Percentiles rank a stretch among this genome's conserved stretches.
Evolutionary conservation across 2,888 invertebrate genomes (phyloP).

Genomic region (Homarus gammarus): DNA sequence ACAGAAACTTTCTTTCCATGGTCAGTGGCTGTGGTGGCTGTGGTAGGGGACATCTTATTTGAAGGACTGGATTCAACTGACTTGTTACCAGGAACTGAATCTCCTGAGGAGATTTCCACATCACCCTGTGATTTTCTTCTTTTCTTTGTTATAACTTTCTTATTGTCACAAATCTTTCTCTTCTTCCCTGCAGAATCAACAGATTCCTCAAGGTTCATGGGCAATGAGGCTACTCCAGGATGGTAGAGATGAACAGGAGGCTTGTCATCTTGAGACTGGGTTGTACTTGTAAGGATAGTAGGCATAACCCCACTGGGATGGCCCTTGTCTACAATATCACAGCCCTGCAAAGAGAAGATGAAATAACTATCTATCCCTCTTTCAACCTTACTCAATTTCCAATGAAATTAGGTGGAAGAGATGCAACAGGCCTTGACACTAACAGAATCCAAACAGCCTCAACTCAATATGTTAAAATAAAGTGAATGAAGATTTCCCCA

Average conservation of each 20-base stretch:
- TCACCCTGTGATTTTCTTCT: conserved; percentile 61
- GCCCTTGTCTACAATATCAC: background rate
- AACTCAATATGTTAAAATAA: no score
- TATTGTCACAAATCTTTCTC: conserved; percentile 30
- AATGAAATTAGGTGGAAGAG: no score
- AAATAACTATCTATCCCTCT: no score
- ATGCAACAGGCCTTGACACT: no score
- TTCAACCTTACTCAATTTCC: no score
- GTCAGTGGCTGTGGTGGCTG: no score
- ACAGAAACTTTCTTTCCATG: conserved; percentile 24
- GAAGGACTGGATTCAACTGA: conserved; percentile 13
- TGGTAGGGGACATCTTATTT: conserved; percentile 23
- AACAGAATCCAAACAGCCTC: no score
- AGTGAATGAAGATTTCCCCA: no score
- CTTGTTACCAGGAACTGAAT: background rate
- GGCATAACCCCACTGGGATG: background rate
- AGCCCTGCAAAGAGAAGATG: no score
- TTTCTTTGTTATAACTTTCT: conserved; percentile 48
- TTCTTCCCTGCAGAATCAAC: conserved; percentile 45
- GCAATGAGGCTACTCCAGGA: conserved; percentile 55
- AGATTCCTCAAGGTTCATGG: conserved; percentile 22
- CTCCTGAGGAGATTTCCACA: background rate
- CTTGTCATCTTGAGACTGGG: conserved; percentile 21
- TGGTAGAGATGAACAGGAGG: conserved; percentile 57
- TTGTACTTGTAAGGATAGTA: background rate